These are phyloP conservation scores for Nyctereutes procyonoides DNA, from an alignment of 2,113 vertebrate genomes.

Conservation along the genomic window DNA sequence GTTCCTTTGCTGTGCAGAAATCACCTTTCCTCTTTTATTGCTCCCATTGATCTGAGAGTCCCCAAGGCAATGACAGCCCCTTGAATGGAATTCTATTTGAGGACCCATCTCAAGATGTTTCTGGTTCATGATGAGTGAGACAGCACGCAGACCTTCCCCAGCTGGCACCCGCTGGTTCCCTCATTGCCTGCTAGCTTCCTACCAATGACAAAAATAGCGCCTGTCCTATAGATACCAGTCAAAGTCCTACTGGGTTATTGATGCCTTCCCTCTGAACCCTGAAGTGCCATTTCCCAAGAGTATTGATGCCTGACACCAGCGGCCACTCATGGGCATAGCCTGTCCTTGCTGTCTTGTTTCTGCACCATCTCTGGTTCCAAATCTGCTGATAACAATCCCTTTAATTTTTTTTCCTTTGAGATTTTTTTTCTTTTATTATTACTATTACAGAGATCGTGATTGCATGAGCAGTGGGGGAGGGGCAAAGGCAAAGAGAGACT, in stretches of 20 bases:
- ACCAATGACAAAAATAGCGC: neutral
- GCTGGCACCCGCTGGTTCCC: neutral
- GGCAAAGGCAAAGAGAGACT: neutral
- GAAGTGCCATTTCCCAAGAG: neutral
- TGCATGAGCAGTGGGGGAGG: neutral
- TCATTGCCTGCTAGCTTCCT: neutral
- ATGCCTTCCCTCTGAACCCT: neutral
- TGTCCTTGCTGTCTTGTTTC: neutral
- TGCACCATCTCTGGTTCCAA: neutral
- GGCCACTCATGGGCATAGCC: neutral
- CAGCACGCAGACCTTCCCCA: neutral
- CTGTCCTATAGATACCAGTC: neutral
- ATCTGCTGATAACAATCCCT: neutral
- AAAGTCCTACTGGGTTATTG: neutral
- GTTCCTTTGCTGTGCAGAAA: neutral
- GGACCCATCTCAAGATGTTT: neutral
- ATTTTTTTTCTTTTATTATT: neutral
- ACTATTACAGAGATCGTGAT: neutral
- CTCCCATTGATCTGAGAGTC: neutral
- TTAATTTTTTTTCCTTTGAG: neutral
- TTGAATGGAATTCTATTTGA: neutral
- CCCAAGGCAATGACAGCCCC: neutral
- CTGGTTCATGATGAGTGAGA: neutral
- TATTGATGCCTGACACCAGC: rapidly evolving
- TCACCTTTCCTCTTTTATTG: neutral